A percentile compares a stretch with the other conserved stretches of the same genome.
phyloP scores from a whole-genome alignment of 2,888 invertebrate genomes.

The Drepanosiphum platanoidis region DNA sequence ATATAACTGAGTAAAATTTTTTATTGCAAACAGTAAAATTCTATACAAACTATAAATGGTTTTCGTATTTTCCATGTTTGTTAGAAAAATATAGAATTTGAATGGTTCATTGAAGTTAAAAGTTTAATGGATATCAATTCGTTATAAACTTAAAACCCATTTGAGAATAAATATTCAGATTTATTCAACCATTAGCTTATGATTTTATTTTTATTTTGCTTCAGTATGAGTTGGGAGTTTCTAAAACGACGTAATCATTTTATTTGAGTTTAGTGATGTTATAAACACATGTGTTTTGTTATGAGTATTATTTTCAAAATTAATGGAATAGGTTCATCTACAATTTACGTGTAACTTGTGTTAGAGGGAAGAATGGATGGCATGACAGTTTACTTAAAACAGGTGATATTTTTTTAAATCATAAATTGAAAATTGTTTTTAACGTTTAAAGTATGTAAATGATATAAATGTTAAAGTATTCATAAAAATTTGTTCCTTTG shows the following conservation, averaged over 20 bases:
- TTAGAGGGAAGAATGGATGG: background rate
- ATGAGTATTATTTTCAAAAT: constrained; percentile 5
- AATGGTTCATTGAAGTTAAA: too few species aligned
- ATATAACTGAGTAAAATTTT: background rate
- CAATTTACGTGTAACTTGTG: background rate
- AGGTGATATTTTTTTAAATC: background rate
- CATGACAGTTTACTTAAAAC: constrained; percentile 1
- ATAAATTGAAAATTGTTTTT: background rate
- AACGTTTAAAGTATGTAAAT: background rate
- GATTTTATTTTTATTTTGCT: background rate
- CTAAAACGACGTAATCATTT: background rate
- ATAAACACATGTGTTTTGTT: background rate
- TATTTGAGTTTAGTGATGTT: background rate
- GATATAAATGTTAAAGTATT: too few species aligned
- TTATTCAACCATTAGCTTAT: background rate
- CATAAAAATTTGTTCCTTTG: background rate
- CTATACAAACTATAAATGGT: background rate
- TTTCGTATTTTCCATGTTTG: background rate
- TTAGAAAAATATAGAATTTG: background rate
- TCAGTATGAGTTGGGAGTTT: background rate
- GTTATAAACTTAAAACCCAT: background rate
- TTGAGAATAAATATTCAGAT: background rate
- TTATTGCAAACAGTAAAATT: background rate
- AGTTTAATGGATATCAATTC: too few species aligned
- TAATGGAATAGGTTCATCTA: constrained; percentile 2